Evolutionary conservation across 1,140 invertebrate genomes (phyloP).

Genomic region (Camponotus floridanus): DNA sequence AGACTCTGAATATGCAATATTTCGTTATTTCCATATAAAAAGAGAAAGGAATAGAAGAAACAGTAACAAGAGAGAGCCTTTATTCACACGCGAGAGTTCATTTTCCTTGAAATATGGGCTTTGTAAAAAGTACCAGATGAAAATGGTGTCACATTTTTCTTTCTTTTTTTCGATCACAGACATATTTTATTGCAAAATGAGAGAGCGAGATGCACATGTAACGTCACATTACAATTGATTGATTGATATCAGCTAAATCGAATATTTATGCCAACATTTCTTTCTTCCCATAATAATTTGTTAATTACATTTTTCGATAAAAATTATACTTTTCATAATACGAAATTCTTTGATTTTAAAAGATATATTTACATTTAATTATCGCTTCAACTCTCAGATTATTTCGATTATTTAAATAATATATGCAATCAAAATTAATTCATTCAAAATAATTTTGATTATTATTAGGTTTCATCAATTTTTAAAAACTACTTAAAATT

Average conservation of each 20-base stretch:
- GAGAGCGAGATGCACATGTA: background rate
- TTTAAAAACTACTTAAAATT: background rate
- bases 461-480: background rate
- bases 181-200: slow-evolving; percentile 11
- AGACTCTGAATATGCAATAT: background rate
- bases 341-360: background rate
- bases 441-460: background rate
- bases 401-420: background rate
- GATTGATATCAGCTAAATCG: background rate
- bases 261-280: background rate
- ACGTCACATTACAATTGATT: background rate
- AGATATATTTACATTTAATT: background rate
- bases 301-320: background rate
- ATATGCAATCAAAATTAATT: background rate
- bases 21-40: background rate
- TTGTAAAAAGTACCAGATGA: slow-evolving; percentile 34
- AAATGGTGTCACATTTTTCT: slow-evolving; percentile 45
- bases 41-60: slow-evolving; percentile 8
- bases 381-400: background rate
- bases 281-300: background rate
- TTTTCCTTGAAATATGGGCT: slow-evolving; percentile 40
- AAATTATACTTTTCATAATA: background rate
- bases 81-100: slow-evolving; percentile 31
- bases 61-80: slow-evolving; percentile 6
- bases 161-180: slow-evolving; percentile 8